These are phyloP conservation scores for Vireo altiloquus DNA, from an alignment of 2,113 vertebrate species.

Conservation along the genomic window DNA sequence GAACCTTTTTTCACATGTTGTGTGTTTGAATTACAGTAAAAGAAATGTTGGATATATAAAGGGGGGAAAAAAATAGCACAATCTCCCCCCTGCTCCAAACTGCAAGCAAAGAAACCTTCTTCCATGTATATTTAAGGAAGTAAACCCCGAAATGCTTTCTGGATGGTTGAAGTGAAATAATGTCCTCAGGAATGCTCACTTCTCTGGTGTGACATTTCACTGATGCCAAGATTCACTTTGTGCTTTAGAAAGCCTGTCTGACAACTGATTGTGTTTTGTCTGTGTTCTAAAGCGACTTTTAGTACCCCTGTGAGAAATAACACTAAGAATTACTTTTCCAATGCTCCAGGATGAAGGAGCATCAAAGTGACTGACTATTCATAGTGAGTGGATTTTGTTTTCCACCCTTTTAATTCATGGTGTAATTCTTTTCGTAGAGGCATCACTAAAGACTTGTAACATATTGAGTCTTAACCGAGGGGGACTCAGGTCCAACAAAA, in stretches of 20 bases:
- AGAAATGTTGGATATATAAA: neutral
- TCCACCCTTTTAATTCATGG: neutral
- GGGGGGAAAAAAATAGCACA: accelerated
- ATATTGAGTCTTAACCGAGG: neutral
- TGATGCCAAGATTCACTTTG: neutral
- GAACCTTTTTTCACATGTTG: neutral
- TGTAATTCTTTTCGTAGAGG: neutral
- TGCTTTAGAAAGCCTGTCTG: neutral
- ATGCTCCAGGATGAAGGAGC: neutral
- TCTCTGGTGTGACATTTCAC: neutral
- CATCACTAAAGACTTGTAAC: neutral
- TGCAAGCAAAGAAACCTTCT: neutral
- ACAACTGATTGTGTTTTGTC: neutral
- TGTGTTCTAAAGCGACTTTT: neutral
- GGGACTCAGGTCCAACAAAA: neutral
- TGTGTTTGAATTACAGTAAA: neutral
- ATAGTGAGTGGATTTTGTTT: neutral
- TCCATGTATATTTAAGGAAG: neutral
- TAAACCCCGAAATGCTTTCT: neutral
- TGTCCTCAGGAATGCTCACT: neutral
- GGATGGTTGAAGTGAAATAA: neutral
- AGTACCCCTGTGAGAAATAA: neutral
- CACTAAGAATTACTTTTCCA: neutral
- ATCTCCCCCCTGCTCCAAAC: neutral
- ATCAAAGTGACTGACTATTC: neutral